Percentiles rank a stretch among this genome's conserved stretches.
Conservation (phyloP, 1,140 invertebrate genomes). For the Bombus soroeensis region DNA sequence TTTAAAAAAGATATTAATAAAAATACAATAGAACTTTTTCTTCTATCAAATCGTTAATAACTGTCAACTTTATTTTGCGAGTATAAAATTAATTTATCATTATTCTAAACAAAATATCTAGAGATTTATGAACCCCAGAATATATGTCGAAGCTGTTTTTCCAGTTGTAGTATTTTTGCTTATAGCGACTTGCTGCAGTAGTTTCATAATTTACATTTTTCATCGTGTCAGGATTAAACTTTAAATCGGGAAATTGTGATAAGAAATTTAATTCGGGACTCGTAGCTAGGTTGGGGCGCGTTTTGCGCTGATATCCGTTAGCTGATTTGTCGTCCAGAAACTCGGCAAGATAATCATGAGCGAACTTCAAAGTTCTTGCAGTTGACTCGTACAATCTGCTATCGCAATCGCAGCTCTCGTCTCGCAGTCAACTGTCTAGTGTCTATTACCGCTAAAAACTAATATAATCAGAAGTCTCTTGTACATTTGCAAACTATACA, state of each 20-base stretch:
- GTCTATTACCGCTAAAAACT: conserved; percentile 15
- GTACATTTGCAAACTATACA: not conserved
- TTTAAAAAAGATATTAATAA: too few relatives aligned
- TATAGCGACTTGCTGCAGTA: not conserved
- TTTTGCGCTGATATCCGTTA: conserved; percentile 6
- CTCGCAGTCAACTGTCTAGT: not conserved
- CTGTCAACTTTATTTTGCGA: not conserved
- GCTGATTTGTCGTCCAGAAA: conserved; percentile 19
- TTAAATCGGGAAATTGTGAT: not conserved
- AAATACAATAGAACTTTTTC: too few relatives aligned
- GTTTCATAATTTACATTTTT: not conserved
- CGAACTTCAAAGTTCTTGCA: conserved; percentile 31
- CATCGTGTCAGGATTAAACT: not conserved
- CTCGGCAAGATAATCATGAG: conserved; percentile 40
- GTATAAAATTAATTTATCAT: not conserved
- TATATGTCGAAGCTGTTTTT: not conserved
- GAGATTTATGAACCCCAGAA: not conserved
- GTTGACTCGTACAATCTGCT: conserved; percentile 31
- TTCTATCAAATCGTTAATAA: not conserved
- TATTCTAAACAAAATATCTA: not conserved
- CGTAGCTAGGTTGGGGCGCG: not conserved
- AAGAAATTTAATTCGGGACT: conserved; percentile 6
- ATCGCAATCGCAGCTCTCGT: conserved; percentile 8
- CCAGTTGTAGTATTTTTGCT: not conserved
- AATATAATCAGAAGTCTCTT: not conserved